These are phyloP conservation scores for Danio tinwini DNA, from an alignment of 2,797 vertebrate genomes.

Conservation along the genomic window DNA sequence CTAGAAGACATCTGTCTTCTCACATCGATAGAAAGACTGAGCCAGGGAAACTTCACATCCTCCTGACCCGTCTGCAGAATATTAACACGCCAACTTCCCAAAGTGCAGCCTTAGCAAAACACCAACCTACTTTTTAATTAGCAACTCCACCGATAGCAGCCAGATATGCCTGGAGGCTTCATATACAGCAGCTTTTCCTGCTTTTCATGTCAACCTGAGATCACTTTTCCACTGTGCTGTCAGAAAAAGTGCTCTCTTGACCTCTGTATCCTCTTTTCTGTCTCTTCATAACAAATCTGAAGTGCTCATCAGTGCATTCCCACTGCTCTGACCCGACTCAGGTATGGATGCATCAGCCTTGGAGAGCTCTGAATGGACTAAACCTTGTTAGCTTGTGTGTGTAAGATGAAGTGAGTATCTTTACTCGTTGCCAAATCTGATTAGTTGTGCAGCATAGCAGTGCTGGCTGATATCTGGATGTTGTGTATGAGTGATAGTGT, in stretches of 20 bases:
- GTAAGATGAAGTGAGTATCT: slow-evolving; percentile 29
- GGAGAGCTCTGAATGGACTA: slow-evolving; percentile 6
- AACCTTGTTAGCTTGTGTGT: slow-evolving; percentile 35
- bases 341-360: slow-evolving; percentile 27
- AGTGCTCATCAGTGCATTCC: slow-evolving; percentile 58
- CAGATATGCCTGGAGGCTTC: slow-evolving; percentile 41
- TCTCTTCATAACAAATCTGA: slow-evolving; percentile 43
- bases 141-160: slow-evolving; percentile 35
- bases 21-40: slow-evolving; percentile 4
- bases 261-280: slow-evolving; percentile 15
- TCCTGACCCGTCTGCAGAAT: slow-evolving; percentile 44
- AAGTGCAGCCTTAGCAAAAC: slow-evolving; percentile 55
- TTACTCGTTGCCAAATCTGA: slow-evolving; percentile 31
- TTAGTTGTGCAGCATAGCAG: slow-evolving; percentile 18
- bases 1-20: slow-evolving; percentile 35
- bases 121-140: slow-evolving; percentile 51
- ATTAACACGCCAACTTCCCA: slow-evolving; percentile 52
- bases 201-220: slow-evolving; percentile 41
- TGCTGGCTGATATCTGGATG: slow-evolving; percentile 26
- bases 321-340: slow-evolving; percentile 22
- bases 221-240: slow-evolving; percentile 19
- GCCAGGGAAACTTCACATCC: slow-evolving; percentile 31
- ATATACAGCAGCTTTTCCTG: slow-evolving; percentile 27
- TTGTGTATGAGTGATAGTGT: not conserved
- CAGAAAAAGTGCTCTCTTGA: slow-evolving; percentile 30